A percentile compares a stretch with the other conserved stretches of the same genome.
Conservation (phyloP, 2,797 vertebrate species). For the Mus minutoides region DNA sequence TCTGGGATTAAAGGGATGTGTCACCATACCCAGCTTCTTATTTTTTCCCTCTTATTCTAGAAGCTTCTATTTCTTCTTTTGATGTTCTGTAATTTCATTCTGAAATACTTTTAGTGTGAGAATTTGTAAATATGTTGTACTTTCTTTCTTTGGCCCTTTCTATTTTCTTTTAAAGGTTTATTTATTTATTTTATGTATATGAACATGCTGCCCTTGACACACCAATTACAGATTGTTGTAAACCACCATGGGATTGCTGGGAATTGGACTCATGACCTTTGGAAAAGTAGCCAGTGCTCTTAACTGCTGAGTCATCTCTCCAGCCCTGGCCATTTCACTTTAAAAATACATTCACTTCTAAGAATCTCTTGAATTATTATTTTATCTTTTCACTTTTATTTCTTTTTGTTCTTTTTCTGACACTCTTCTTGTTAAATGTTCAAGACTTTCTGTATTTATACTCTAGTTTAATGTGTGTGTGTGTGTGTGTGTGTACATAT, state of each 20-base stretch:
- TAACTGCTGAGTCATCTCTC: too few species aligned
- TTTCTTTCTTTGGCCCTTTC: not conserved
- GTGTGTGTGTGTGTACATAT: not conserved
- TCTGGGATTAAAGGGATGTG: not conserved
- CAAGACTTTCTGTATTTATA: slow-evolving; percentile 34
- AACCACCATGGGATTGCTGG: too few species aligned
- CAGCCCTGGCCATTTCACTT: not conserved
- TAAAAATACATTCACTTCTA: slow-evolving; percentile 49
- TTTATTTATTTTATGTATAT: too few species aligned
- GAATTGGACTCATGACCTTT: too few species aligned
- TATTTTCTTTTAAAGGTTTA: too few species aligned
- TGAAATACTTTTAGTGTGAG: not conserved
- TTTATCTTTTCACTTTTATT: slow-evolving; percentile 38
- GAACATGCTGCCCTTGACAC: too few species aligned
- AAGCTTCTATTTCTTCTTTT: slow-evolving; percentile 44
- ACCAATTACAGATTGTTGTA: too few species aligned
- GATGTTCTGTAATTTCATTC: slow-evolving; percentile 41
- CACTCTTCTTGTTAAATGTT: not conserved
- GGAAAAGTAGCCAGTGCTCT: too few species aligned
- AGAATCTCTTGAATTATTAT: not conserved
- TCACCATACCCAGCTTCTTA: not conserved
- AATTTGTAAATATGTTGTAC: slow-evolving; percentile 48
- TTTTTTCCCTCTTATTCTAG: slow-evolving; percentile 22
- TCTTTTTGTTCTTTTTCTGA: slow-evolving; percentile 48
- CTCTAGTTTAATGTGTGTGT: not conserved